phyloP scores from a whole-genome alignment of 2,797 vertebrate genomes.

The Rhinichthys osculus region DNA sequence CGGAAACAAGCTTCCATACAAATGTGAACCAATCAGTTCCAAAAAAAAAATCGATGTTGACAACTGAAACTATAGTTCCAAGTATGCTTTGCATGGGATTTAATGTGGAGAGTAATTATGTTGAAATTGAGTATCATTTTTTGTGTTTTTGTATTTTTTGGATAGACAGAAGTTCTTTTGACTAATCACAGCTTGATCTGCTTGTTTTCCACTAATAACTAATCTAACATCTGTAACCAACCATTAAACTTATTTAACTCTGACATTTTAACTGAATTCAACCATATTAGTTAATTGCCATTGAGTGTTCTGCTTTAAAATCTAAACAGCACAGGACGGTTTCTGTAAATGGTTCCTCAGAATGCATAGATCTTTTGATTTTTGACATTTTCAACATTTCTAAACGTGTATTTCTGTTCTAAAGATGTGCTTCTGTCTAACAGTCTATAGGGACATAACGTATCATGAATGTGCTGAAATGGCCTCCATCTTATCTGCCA shows the following conservation, averaged over 20 bases:
- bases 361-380: background rate
- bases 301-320: background rate
- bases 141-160: too few species aligned
- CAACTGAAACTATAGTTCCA: too few species aligned
- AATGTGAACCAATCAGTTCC: too few species aligned
- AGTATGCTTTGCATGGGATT: too few species aligned
- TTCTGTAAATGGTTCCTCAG: background rate
- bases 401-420: background rate
- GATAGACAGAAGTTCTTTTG: too few species aligned
- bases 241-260: background rate
- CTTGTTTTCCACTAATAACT: background rate
- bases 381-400: too few species aligned
- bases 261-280: background rate
- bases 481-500: background rate
- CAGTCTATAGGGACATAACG: background rate
- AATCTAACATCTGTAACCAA: background rate
- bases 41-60: too few species aligned
- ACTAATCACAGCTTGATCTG: background rate
- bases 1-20: too few species aligned
- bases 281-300: background rate
- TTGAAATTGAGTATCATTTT: too few species aligned
- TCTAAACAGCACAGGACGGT: background rate
- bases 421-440: background rate
- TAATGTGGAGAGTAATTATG: too few species aligned
- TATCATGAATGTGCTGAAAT: slow-evolving; percentile 39